phyloP scores from a whole-genome alignment of 2,888 invertebrate species.

The Chaetoderma sp. region DNA sequence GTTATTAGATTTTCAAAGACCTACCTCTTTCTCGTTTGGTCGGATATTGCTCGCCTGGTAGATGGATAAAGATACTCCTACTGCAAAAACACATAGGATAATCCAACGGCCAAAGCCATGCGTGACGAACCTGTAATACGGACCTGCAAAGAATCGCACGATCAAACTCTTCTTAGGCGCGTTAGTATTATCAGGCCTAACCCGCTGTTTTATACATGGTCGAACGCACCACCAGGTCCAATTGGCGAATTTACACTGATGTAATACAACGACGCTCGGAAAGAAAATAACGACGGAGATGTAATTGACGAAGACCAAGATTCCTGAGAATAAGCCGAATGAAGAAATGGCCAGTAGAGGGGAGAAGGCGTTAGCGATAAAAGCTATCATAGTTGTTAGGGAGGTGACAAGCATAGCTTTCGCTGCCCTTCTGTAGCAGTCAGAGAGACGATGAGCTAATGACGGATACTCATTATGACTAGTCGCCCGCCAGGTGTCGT shows the following conservation, averaged over 20 bases:
- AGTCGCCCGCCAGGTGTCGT: conserved; percentile 60
- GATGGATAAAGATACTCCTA: conserved; percentile 43
- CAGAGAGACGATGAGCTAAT: conserved; percentile 53
- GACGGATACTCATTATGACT: conserved; percentile 40
- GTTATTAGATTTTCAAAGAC: conserved; percentile 46
- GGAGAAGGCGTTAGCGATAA: conserved; percentile 57
- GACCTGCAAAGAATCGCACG: conserved; percentile 47
- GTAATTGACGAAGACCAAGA: conserved; percentile 61
- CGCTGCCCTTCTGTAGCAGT: conserved; percentile 56
- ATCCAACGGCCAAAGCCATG: conserved; percentile 44
- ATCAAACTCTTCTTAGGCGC: conserved; percentile 40
- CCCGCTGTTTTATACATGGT: not conserved
- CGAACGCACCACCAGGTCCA: conserved; percentile 39
- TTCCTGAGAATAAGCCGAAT: conserved; percentile 59
- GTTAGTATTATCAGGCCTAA: not conserved
- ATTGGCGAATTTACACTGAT: conserved; percentile 44
- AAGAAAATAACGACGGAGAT: conserved; percentile 60
- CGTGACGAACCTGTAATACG: conserved; percentile 50
- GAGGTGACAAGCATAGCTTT: conserved; percentile 63
- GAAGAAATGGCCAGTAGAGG: conserved; percentile 55
- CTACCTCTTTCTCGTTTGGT: conserved; percentile 58
- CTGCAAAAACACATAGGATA: conserved; percentile 39
- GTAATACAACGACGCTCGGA: conserved; percentile 44
- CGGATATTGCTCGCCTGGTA: conserved; percentile 47
- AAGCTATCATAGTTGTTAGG: conserved; percentile 61